Evolutionary conservation across 2,113 vertebrate genomes (phyloP).

Genomic region (Gallinago undulata): DNA sequence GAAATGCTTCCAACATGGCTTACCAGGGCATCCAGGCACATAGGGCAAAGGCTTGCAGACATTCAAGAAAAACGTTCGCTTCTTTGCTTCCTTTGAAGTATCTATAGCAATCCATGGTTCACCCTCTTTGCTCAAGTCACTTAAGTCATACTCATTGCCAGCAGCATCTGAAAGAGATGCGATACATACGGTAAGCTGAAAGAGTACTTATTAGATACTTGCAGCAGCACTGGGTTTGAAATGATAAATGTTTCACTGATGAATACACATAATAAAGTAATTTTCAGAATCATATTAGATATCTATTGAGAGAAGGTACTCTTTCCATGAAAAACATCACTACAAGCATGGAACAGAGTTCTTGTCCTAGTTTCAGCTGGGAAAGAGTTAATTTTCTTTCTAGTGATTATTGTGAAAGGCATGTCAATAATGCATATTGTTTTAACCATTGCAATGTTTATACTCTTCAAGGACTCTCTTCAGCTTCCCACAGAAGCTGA

Average conservation of each 20-base stretch:
- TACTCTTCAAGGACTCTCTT: neutral
- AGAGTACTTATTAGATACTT: neutral
- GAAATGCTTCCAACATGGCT: neutral
- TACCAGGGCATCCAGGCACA: slow-evolving; percentile 81
- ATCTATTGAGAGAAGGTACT: neutral
- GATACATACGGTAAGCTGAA: neutral
- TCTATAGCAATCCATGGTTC: slow-evolving; percentile 87
- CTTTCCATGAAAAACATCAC: neutral
- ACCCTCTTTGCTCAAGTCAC: slow-evolving; percentile 78
- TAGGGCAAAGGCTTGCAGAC: slow-evolving; percentile 88
- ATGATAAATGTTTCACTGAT: neutral
- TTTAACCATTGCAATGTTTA: neutral
- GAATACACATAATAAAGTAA: neutral
- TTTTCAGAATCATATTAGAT: neutral
- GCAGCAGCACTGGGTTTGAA: neutral
- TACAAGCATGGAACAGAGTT: neutral
- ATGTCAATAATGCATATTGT: neutral
- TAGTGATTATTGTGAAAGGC: neutral
- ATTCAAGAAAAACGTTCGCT: slow-evolving; percentile 86
- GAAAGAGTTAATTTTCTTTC: neutral
- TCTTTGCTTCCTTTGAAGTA: slow-evolving; percentile 68
- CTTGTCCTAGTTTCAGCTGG: neutral
- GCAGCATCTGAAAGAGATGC: slow-evolving; percentile 76
- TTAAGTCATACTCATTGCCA: slow-evolving; percentile 92
- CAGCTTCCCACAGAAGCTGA: neutral